Percentiles rank a stretch among this genome's conserved stretches.
phyloP scores from a whole-genome alignment of 2,888 invertebrate genomes.

The Capitulum mitella region DNA sequence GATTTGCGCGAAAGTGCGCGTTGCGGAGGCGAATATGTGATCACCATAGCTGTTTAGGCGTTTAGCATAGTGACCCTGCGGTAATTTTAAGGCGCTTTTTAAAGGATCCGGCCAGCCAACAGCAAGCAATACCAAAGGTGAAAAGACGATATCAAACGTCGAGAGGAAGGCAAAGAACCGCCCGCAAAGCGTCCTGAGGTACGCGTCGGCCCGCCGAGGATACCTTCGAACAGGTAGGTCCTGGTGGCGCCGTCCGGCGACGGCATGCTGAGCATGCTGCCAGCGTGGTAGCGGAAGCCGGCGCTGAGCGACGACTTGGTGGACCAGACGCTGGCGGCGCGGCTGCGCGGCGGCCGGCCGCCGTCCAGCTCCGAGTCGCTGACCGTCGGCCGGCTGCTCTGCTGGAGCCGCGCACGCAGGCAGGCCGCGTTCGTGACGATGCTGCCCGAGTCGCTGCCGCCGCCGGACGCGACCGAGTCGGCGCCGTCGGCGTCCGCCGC shows the following conservation, averaged over 20 bases:
- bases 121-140: too few species aligned
- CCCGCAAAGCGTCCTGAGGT: too few species aligned
- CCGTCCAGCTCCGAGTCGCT: constrained; percentile 36
- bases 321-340: constrained; percentile 84
- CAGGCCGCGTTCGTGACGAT: constrained; percentile 72
- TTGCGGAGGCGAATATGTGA: too few species aligned
- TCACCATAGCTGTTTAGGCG: too few species aligned
- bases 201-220: too few species aligned
- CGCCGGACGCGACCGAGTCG: constrained; percentile 36
- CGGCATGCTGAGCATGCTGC: constrained; percentile 69
- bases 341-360: not conserved
- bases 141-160: too few species aligned
- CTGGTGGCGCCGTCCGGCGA: constrained; percentile 75
- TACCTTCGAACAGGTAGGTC: constrained; percentile 85
- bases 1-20: too few species aligned
- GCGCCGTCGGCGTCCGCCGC: constrained; percentile 48
- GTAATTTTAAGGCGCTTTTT: too few species aligned
- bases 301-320: constrained; percentile 81
- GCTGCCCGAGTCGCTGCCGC: constrained; percentile 59
- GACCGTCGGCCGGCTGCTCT: constrained; percentile 42
- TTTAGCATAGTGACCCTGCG: too few species aligned
- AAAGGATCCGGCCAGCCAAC: too few species aligned
- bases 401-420: constrained; percentile 62
- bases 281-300: constrained; percentile 78
- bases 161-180: too few species aligned